Evolutionary conservation across 2,797 vertebrate species (phyloP).

Genomic region (Sebastes nivosus): DNA sequence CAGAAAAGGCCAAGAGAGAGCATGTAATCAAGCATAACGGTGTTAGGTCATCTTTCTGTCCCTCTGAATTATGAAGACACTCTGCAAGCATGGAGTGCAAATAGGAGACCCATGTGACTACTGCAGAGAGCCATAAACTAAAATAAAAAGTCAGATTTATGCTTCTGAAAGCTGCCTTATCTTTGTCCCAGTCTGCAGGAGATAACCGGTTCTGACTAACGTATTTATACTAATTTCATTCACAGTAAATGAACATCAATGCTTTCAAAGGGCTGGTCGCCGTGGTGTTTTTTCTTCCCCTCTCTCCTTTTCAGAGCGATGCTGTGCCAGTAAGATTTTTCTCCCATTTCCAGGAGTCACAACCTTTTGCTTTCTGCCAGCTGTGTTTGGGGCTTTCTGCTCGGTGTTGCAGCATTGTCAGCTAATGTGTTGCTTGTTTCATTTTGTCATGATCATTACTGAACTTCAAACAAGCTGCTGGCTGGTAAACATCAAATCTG

Average conservation of each 20-base stretch:
- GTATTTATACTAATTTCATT: constrained; percentile 8
- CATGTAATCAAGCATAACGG: constrained; percentile 40
- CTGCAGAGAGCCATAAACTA: constrained; percentile 4
- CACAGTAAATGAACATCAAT: constrained; percentile 2
- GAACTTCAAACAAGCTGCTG: constrained; percentile 9
- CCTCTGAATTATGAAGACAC: constrained; percentile 50
- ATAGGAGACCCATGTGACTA: neutral
- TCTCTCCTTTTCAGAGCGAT: neutral
- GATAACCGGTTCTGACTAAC: constrained; percentile 21
- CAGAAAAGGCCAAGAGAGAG: constrained; percentile 26
- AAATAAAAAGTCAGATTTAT: neutral
- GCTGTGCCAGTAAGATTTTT: neutral
- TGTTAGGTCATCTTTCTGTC: constrained; percentile 17
- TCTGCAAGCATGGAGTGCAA: neutral
- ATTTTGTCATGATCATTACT: constrained; percentile 10
- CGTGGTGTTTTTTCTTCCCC: neutral
- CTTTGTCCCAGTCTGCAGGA: neutral
- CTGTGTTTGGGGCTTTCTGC: neutral
- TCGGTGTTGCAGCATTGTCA: neutral
- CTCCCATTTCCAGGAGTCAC: constrained; percentile 13
- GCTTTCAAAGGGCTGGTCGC: constrained; percentile 16
- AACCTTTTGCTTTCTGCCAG: constrained; percentile 4
- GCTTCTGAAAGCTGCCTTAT: constrained; percentile 5
- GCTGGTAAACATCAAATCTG: constrained; percentile 16
- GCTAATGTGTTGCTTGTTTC: constrained; percentile 13